Evolutionary conservation across 1,140 invertebrate species (phyloP), one percentile per base, ranked within the genome.

Genomic region (Helicoverpa armigera): DNA sequence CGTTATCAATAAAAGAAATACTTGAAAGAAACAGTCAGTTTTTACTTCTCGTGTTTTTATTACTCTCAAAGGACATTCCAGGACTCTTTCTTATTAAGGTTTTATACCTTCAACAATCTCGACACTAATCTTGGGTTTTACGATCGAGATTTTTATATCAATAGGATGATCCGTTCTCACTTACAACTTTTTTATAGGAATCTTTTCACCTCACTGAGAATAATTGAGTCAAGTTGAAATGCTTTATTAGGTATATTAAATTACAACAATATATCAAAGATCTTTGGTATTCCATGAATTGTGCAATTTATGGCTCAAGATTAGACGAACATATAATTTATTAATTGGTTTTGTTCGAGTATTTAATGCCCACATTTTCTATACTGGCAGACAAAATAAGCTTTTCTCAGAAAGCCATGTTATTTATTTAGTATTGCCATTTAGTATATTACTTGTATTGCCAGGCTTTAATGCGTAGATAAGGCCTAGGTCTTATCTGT

Each of bases 61-160:
- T 12, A 48, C 16, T 13, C 43, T 51, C 9, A 1, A 3, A 16
- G 65, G 65, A 69, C 18, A 50, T 16, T 3, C 18, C 65, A 18
- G 18, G 16, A 10, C 43, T 69, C 13, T n/a, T 69, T 43, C 43
- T 11, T 69, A 67, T 48, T 67, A 69, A 69, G 16, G 43, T 69
- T 23, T 65, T 69, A 69, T 50, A 50, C 16, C 63, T 67, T 16
- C 23, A 43, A 69, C 65, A 69, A 69, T 69, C 65, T 18, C 11
- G 65, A 50, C 43, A 23, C 65, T 69, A 50, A 50, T 69, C 16
- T 43, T 69, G 11, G 43, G 43, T 18, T 69, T 69, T 69, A 69
- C 43, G 65, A 69, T 18, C 65, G 63, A 50, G 43, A 48, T 65
- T 67, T 5, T 67, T 67, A 67, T 50, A 67, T 69, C 65, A 69